These are phyloP conservation scores for Ricordea florida DNA, from an alignment of 92 coral and sea anemone genomes.

Conservation along the genomic window DNA sequence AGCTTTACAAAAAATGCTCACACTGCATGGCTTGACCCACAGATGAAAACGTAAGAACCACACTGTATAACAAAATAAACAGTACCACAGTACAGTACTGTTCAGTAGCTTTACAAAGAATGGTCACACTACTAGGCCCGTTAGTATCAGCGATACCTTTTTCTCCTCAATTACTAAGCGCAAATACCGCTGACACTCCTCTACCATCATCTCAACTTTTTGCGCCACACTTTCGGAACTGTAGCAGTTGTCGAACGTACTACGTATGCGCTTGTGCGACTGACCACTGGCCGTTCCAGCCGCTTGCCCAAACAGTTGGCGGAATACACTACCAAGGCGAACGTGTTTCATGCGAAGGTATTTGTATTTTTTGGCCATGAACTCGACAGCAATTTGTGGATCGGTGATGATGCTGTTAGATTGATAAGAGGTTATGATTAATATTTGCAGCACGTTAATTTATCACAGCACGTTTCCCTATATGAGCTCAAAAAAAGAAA, in stretches of 20 bases:
- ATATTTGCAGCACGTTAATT: not conserved
- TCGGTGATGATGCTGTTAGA: conserved; percentile 64
- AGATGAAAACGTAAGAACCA: too few relatives aligned
- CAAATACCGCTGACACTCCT: conserved; percentile 52
- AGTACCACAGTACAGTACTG: too few relatives aligned
- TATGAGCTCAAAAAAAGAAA: too few relatives aligned
- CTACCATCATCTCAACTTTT: conserved; percentile 54
- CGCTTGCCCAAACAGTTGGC: conserved; percentile 54
- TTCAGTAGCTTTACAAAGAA: too few relatives aligned
- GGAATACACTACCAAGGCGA: conserved; percentile 58
- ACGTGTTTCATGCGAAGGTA: conserved; percentile 61
- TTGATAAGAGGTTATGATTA: not conserved
- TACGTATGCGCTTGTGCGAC: conserved; percentile 65
- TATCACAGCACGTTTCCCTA: too few relatives aligned
- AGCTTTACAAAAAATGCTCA: too few relatives aligned
- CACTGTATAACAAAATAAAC: too few relatives aligned
- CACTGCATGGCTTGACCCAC: too few relatives aligned
- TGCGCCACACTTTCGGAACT: conserved; percentile 60
- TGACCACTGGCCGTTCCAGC: conserved; percentile 68
- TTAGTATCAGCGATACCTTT: conserved; percentile 15
- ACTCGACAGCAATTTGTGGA: conserved; percentile 61
- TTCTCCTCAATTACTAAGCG: conserved; percentile 26
- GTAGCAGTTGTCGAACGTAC: conserved; percentile 54
- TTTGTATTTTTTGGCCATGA: conserved; percentile 72
- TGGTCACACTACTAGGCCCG: too few relatives aligned